A percentile compares a stretch with the other conserved stretches of the same genome.
phyloP scores from a whole-genome alignment of 1,140 invertebrate genomes.

The Pseudachorutes palmiensis region DNA sequence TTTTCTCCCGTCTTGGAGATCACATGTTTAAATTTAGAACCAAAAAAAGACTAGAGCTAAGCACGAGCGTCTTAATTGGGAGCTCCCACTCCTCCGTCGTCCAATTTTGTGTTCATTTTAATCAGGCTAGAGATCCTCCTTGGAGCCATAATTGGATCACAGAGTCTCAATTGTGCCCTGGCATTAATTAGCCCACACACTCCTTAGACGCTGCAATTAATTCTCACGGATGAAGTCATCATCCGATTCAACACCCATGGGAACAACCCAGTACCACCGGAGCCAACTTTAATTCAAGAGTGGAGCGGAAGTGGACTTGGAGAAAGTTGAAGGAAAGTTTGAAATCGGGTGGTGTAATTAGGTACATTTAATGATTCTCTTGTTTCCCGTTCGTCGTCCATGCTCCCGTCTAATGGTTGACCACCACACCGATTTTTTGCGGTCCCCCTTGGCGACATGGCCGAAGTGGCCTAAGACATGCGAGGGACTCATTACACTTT shows the following conservation, averaged over 20 bases:
- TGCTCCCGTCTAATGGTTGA: too few species aligned
- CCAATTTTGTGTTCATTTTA: not conserved
- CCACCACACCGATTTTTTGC: too few species aligned
- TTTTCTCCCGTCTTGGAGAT: not conserved
- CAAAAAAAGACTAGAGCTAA: not conserved
- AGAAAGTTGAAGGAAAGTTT: not conserved
- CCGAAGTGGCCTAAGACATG: not conserved
- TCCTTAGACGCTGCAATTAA: too few species aligned
- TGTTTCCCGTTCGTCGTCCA: not conserved
- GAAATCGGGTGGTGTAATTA: not conserved
- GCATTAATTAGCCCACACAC: too few species aligned
- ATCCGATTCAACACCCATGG: too few species aligned
- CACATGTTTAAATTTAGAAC: not conserved
- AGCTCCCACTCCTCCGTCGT: not conserved
- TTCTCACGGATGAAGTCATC: too few species aligned
- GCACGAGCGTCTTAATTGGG: not conserved
- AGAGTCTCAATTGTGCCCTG: too few species aligned
- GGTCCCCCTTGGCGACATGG: not conserved
- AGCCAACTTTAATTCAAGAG: not conserved
- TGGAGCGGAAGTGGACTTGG: not conserved
- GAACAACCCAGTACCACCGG: too few species aligned
- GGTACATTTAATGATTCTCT: not conserved
- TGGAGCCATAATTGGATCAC: too few species aligned
- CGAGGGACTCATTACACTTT: not conserved
- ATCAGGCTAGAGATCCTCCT: too few species aligned